These are phyloP conservation scores for Neodiprion virginianus DNA, from an alignment of 1,140 invertebrate genomes.

Conservation along the genomic window DNA sequence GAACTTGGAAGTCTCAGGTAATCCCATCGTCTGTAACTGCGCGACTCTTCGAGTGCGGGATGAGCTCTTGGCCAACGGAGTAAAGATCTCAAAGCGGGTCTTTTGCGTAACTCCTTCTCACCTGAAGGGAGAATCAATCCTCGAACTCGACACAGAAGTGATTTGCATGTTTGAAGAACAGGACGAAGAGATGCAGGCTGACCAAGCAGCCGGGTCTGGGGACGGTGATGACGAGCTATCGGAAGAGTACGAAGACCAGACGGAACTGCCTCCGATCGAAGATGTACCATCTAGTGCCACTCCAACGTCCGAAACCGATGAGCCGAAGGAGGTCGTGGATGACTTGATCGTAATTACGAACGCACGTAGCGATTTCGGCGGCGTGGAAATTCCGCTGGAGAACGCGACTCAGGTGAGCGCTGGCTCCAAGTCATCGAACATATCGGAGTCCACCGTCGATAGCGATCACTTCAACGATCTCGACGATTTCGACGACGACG, in stretches of 20 bases:
- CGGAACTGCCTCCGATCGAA: too few relatives aligned
- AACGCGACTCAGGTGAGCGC: not conserved
- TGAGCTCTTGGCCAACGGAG: constrained; percentile 35
- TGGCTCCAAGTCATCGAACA: too few relatives aligned
- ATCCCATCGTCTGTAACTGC: constrained; percentile 70
- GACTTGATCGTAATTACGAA: too few relatives aligned
- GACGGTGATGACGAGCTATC: not conserved
- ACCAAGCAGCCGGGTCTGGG: constrained; percentile 31
- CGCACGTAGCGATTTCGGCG: not conserved
- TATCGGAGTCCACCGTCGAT: too few relatives aligned
- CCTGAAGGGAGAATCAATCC: constrained; percentile 37
- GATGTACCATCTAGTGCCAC: too few relatives aligned
- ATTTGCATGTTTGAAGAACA: constrained; percentile 47
- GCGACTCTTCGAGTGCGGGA: constrained; percentile 45
- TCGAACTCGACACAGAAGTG: constrained; percentile 36
- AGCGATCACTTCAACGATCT: not conserved
- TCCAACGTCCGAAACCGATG: too few relatives aligned
- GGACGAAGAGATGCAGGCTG: constrained; percentile 52
- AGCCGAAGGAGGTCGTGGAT: too few relatives aligned
- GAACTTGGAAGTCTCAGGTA: constrained; percentile 68
- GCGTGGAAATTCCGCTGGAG: not conserved
- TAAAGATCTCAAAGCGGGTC: constrained; percentile 44
- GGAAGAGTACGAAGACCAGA: too few relatives aligned
- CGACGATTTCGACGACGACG: not conserved
- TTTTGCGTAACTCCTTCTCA: constrained; percentile 41